These are phyloP conservation scores for Clarias gariepinus DNA, from an alignment of 2,113 vertebrate species.

Conservation along the genomic window DNA sequence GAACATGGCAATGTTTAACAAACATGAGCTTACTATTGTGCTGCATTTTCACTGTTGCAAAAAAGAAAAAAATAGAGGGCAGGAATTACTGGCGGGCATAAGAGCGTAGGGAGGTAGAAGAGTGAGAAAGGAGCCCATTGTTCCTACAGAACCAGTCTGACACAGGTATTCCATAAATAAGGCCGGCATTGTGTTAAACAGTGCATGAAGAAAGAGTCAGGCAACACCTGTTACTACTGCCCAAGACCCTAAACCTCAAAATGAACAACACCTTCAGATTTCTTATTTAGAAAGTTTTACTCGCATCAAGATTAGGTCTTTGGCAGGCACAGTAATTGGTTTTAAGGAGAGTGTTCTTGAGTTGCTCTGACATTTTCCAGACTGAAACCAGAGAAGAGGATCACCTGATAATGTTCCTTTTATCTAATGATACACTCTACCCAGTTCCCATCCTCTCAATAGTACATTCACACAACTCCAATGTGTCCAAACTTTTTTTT, in stretches of 20 bases:
- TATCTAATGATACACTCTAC: constrained; percentile 24
- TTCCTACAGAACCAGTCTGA: constrained; percentile 68
- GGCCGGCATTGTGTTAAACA: constrained; percentile 64
- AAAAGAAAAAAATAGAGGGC: constrained; percentile 46
- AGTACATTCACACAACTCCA: constrained; percentile 6
- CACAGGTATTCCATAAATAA: constrained; percentile 77
- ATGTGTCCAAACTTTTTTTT: constrained; percentile 18
- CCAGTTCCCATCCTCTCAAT: constrained; percentile 34
- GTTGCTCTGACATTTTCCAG: constrained; percentile 25
- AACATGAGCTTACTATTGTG: not conserved
- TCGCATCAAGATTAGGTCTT: constrained; percentile 44
- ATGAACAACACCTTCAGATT: constrained; percentile 32
- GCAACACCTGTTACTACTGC: constrained; percentile 62
- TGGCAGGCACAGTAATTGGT: constrained; percentile 27
- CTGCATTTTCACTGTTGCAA: constrained; percentile 38
- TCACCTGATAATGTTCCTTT: constrained; percentile 19
- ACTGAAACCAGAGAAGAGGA: constrained; percentile 40
- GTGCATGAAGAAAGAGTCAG: constrained; percentile 42
- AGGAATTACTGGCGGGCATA: constrained; percentile 50
- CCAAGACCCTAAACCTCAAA: constrained; percentile 27
- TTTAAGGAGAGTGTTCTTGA: constrained; percentile 42
- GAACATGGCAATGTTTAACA: not conserved
- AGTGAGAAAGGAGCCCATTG: constrained; percentile 73
- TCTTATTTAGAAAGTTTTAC: constrained; percentile 17
- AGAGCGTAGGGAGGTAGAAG: constrained; percentile 40